Conservation (phyloP, 2,888 invertebrate species). For the Heliconius sara region DNA sequence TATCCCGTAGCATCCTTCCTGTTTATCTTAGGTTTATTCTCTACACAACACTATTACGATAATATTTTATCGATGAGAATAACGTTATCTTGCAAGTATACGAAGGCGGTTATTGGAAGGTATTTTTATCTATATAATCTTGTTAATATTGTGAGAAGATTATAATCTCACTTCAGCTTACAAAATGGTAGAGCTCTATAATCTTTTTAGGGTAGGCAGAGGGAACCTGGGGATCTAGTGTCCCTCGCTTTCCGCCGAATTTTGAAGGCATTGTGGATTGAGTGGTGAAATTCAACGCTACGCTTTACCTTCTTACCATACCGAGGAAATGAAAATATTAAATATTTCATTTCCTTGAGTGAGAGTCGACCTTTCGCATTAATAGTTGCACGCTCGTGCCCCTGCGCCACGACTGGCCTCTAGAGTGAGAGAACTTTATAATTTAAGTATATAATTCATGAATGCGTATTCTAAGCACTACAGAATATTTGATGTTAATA, state of each 20-base stretch:
- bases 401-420: too few species aligned
- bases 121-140: conserved; percentile 6
- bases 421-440: neutral
- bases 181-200: neutral
- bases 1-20: conserved; percentile 52
- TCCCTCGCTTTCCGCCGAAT: too few species aligned
- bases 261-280: too few species aligned
- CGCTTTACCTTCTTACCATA: too few species aligned
- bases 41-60: conserved; percentile 51
- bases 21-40: conserved; percentile 54
- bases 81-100: conserved; percentile 35
- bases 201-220: too few species aligned
- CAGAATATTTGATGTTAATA: neutral
- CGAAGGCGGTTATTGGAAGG: neutral
- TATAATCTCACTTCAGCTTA: neutral
- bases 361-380: too few species aligned
- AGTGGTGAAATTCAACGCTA: too few species aligned
- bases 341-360: too few species aligned
- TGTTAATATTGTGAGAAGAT: neutral
- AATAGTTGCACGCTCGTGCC: too few species aligned
- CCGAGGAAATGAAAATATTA: too few species aligned
- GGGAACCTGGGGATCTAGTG: too few species aligned
- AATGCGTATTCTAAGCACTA: neutral
- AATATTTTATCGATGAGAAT: conserved; percentile 54
- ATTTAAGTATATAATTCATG: neutral